Percentiles rank a stretch among this genome's conserved stretches.
These are phyloP conservation scores for Hystrix brachyura DNA, from an alignment of 2,113 vertebrate species.

Conservation along the genomic window DNA sequence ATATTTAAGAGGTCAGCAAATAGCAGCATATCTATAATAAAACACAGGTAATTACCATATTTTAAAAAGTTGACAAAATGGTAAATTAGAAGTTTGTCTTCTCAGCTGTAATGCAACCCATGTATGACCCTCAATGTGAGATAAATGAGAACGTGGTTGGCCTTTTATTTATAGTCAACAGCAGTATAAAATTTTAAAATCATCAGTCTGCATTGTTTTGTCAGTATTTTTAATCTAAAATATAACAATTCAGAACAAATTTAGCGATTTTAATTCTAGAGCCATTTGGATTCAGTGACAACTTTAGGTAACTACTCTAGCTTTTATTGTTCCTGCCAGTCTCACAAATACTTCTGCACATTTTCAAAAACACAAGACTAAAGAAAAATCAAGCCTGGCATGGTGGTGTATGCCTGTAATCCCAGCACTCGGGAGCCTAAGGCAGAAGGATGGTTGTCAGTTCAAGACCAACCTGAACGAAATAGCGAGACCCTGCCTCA, in stretches of 20 bases:
- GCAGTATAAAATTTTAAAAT: slow-evolving; percentile 28
- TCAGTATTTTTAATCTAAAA: slow-evolving; percentile 58
- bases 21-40: not conserved
- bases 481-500: not conserved
- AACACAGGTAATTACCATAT: slow-evolving; percentile 22
- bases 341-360: not conserved
- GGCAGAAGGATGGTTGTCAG: not conserved
- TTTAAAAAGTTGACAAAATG: not conserved
- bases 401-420: not conserved
- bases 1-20: slow-evolving; percentile 41
- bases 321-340: slow-evolving; percentile 57
- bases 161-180: not conserved
- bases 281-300: slow-evolving; percentile 38
- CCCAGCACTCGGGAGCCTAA: not conserved
- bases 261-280: slow-evolving; percentile 57
- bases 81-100: slow-evolving; percentile 41
- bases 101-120: not conserved
- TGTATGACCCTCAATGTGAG: not conserved
- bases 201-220: not conserved
- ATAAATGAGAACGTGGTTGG: not conserved
- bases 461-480: not conserved
- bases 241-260: slow-evolving; percentile 21
- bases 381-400: not conserved
- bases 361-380: slow-evolving; percentile 39
- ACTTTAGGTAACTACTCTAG: not conserved